A percentile compares a stretch with the other conserved stretches of the same genome.
These are phyloP conservation scores for Centruroides vittatus DNA, from an alignment of 1,140 invertebrate genomes.

Conservation along the genomic window DNA sequence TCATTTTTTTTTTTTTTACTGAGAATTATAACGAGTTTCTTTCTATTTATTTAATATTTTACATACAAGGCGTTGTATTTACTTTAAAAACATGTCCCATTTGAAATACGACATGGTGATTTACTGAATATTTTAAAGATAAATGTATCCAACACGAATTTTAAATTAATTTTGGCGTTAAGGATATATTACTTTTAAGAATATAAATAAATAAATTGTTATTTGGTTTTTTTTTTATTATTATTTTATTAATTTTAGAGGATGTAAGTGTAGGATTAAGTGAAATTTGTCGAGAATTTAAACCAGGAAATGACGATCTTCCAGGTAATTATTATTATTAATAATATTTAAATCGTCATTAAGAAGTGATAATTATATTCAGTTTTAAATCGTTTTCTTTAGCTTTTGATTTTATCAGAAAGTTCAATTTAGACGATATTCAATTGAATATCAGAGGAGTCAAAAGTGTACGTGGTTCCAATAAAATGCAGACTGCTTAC, in stretches of 20 bases:
- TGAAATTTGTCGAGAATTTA: constrained; percentile 16
- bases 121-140: too few species aligned
- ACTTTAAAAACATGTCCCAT: too few species aligned
- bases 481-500: constrained; percentile 57
- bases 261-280: constrained; percentile 9
- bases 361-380: not conserved
- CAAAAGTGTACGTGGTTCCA: constrained; percentile 51
- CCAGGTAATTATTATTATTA: constrained; percentile 12
- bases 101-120: too few species aligned
- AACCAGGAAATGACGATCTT: constrained; percentile 18
- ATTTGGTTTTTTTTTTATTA: too few species aligned
- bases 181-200: too few species aligned
- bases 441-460: constrained; percentile 45
- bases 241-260: constrained; percentile 10
- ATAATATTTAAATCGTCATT: not conserved
- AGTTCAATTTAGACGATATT: constrained; percentile 49
- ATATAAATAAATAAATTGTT: too few species aligned
- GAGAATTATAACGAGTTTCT: too few species aligned
- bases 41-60: too few species aligned
- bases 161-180: too few species aligned
- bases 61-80: too few species aligned
- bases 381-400: constrained; percentile 1
- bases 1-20: too few species aligned
- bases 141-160: too few species aligned
- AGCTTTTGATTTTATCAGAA: constrained; percentile 58